Evolutionary conservation across 2,888 invertebrate genomes (phyloP).

Genomic region (Cantharis flavilabris): DNA sequence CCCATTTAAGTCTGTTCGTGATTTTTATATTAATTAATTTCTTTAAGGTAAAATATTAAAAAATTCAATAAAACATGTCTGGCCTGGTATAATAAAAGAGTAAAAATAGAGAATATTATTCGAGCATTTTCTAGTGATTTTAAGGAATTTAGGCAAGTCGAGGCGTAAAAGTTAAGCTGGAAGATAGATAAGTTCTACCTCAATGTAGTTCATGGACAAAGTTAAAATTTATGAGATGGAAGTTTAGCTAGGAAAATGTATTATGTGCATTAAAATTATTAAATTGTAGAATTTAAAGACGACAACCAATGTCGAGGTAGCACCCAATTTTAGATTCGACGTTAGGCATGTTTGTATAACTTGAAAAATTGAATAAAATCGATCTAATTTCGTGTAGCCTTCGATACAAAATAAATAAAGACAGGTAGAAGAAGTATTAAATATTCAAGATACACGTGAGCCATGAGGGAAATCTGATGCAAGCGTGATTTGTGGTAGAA

Average conservation of each 20-base stretch:
- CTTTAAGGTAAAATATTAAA: too few species aligned
- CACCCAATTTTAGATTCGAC: not conserved
- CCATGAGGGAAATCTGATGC: slow-evolving; percentile 34
- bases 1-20: not conserved
- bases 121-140: not conserved
- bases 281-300: not conserved
- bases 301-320: not conserved
- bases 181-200: not conserved
- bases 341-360: not conserved
- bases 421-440: slow-evolving; percentile 16
- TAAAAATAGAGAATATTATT: not conserved
- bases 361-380: not conserved
- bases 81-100: too few species aligned
- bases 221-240: not conserved
- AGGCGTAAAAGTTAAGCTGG: not conserved
- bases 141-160: not conserved
- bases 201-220: not conserved
- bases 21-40: too few species aligned
- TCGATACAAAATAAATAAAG: slow-evolving; percentile 2
- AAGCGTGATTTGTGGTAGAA: slow-evolving; percentile 32
- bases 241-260: not conserved
- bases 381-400: not conserved
- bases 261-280: not conserved
- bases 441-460: slow-evolving; percentile 26
- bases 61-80: too few species aligned